Evolutionary conservation across 2,888 invertebrate species (phyloP), one percentile per base, ranked within the genome.

Genomic region (Rhopalosiphum nymphaeae): DNA sequence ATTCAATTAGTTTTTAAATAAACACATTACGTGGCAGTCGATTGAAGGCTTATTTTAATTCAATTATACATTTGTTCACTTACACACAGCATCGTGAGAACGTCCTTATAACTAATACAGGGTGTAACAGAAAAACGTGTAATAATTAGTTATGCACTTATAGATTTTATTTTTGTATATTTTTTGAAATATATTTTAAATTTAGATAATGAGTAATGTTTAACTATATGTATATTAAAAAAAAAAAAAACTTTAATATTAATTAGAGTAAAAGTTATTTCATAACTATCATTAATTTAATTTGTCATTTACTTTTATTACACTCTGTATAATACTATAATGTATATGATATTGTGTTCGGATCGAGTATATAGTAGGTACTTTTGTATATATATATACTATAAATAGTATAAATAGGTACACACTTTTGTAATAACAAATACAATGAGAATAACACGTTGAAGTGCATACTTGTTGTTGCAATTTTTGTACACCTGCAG

Each of bases 41-140:
- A 86, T 46, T 11, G 85, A 7, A 78, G 21, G 44, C 36, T 46
- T 44, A 46, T 86, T 86, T 29, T 46, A 44, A 46, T 16, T 16
- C 46, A 86, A 86, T 86, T 46, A 85, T 46, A 13, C 29, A 86
- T 46, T 13, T 16, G 26, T 46, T 29, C 29, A 44, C 46, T 36
- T 16, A 29, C 46, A 78, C 86, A 46, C 86, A 86, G 86, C 86
- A 86, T 86, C 86, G 86, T 46, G 86, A 86, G 86, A 86, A 86
- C 78, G 21, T 36, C 21, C 78, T 25, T 78, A 78, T 78, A 78
- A 36, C 36, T 36, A 42, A 78, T 78, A 36, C 9, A 78, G 78
- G 78, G 9, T 78, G 78, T 36, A 36, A 42, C 36, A 78, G 21
- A 78, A 78, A 36, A 9, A 9, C 13, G 36, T 78, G 36, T 36